phyloP scores from a whole-genome alignment of 2,888 invertebrate genomes.

The Scaptodrosophila latifasciaeformis region DNA sequence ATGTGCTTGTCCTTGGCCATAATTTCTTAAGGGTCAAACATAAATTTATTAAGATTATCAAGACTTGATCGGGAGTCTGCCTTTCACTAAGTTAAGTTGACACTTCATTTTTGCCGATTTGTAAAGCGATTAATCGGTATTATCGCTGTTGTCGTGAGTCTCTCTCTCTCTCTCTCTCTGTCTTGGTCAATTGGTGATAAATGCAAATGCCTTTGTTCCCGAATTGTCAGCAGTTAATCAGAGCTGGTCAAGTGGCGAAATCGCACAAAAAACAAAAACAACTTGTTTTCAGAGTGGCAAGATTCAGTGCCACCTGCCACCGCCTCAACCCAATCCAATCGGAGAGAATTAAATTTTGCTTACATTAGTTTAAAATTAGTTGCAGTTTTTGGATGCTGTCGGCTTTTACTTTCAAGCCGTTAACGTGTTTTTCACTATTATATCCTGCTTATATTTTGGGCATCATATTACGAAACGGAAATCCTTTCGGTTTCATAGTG shows the following conservation, averaged over 20 bases:
- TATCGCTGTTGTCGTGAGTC: slow-evolving; percentile 14
- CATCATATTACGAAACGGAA: slow-evolving; percentile 65
- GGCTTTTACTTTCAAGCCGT: slow-evolving; percentile 61
- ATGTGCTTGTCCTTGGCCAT: background rate
- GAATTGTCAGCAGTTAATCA: slow-evolving; percentile 55
- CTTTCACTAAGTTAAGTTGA: slow-evolving; percentile 72
- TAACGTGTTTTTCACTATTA: slow-evolving; percentile 10
- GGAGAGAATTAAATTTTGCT: background rate
- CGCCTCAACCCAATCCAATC: no score
- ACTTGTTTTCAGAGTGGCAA: background rate
- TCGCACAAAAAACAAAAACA: background rate
- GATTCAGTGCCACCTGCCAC: no score
- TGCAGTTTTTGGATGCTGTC: slow-evolving; percentile 16
- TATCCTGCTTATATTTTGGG: no score
- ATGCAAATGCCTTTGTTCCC: slow-evolving; percentile 70
- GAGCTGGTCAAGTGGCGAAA: background rate
- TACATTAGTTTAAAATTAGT: background rate
- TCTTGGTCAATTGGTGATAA: slow-evolving; percentile 49
- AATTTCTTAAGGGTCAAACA: background rate
- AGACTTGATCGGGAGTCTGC: slow-evolving; percentile 22
- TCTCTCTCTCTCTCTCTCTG: no score
- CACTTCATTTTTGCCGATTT: slow-evolving; percentile 57
- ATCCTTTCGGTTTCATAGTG: slow-evolving; percentile 61
- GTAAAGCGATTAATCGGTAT: slow-evolving; percentile 51
- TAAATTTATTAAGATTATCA: slow-evolving; percentile 60